Evolutionary conservation across 1,140 invertebrate species (phyloP).

Genomic region (Brachionus rubens): DNA sequence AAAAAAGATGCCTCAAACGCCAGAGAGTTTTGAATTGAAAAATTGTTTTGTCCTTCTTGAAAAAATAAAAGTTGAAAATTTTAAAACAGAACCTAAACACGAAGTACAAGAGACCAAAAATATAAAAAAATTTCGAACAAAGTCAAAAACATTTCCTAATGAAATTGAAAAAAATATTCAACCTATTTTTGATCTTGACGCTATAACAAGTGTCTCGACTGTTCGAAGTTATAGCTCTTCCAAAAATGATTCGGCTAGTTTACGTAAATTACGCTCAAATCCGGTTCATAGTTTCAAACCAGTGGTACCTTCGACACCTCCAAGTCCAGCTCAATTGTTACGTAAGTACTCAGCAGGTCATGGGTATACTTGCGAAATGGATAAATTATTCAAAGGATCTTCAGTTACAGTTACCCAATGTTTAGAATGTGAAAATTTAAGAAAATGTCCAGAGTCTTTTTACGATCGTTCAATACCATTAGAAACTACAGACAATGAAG

Average conservation of each 20-base stretch:
- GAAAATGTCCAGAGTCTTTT: conserved; percentile 36
- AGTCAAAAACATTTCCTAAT: background rate
- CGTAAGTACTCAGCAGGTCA: background rate
- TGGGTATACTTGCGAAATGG: conserved; percentile 25
- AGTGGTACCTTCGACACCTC: background rate
- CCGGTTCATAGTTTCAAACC: too few relatives aligned
- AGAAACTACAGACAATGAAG: conserved; percentile 26
- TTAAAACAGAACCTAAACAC: background rate
- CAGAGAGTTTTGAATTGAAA: background rate
- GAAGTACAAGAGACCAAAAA: background rate
- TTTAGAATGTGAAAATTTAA: conserved; percentile 37
- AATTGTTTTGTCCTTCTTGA: conserved; percentile 14
- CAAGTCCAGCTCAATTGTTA: conserved; percentile 5
- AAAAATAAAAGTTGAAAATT: background rate
- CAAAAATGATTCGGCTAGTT: background rate
- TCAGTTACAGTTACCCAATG: conserved; percentile 31
- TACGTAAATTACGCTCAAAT: conserved; percentile 16
- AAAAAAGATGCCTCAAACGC: background rate
- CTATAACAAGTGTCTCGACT: background rate
- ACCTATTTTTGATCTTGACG: background rate
- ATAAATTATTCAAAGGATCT: conserved; percentile 27
- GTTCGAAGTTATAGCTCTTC: background rate
- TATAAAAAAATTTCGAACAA: background rate
- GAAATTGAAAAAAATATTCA: too few relatives aligned
- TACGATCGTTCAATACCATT: conserved; percentile 12